These are phyloP conservation scores for Drosophila prolongata DNA, from an alignment of 2,888 invertebrate species.

Conservation along the genomic window DNA sequence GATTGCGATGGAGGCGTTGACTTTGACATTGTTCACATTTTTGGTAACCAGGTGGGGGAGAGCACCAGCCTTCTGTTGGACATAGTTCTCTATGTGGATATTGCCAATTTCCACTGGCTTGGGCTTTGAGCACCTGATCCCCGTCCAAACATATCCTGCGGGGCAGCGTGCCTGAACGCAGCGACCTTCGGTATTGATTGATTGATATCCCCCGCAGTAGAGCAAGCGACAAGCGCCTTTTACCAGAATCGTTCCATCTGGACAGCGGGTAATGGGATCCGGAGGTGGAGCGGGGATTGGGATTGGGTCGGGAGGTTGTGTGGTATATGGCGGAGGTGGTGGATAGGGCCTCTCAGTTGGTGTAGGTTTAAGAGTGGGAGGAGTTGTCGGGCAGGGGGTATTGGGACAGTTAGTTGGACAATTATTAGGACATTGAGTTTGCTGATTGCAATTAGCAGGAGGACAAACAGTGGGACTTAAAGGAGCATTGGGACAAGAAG, in stretches of 20 bases:
- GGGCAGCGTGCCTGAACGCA: conserved; percentile 70
- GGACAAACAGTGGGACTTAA: background rate
- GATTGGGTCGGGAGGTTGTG: conserved; percentile 5
- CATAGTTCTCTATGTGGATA: conserved; percentile 49
- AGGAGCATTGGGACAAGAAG: conserved; percentile 5
- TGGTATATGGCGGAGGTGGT: conserved; percentile 4
- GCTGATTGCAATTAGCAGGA: background rate
- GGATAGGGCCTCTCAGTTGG: conserved; percentile 7
- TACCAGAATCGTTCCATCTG: conserved; percentile 60
- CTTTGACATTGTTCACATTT: conserved; percentile 61
- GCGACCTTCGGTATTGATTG: conserved; percentile 46
- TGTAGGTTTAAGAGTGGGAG: background rate
- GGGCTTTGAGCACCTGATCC: conserved; percentile 54
- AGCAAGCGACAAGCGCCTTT: conserved; percentile 65
- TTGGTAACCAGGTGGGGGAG: conserved; percentile 52
- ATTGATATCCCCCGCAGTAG: conserved; percentile 60
- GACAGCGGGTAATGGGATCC: conserved; percentile 50
- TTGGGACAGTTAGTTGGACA: background rate
- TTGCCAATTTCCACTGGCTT: conserved; percentile 45
- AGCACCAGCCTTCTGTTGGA: conserved; percentile 44
- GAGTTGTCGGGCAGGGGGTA: background rate
- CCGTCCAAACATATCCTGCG: conserved; percentile 70
- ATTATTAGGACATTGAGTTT: background rate
- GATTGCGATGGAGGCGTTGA: conserved; percentile 57
- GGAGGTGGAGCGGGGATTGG: conserved; percentile 30